A percentile compares a stretch with the other conserved stretches of the same genome.
These are phyloP conservation scores for Nymphalis c-album DNA, from an alignment of 2,888 invertebrate genomes.

Conservation along the genomic window DNA sequence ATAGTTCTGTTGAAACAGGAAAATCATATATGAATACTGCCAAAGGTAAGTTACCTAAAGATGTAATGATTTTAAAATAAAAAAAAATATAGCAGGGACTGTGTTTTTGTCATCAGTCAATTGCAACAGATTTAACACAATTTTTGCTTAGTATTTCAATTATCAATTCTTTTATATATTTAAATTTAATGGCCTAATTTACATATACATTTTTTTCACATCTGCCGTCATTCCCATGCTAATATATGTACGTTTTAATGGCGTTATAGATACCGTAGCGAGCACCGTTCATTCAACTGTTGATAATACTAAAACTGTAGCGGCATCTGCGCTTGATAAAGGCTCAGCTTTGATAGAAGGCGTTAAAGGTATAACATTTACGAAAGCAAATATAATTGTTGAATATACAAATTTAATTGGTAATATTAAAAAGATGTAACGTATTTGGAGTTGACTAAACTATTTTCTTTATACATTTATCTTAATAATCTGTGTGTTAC, in stretches of 20 bases:
- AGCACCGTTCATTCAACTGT: slow-evolving; percentile 55
- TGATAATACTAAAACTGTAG: slow-evolving; percentile 60
- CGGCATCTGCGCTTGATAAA: slow-evolving; percentile 55
- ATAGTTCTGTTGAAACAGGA: slow-evolving; percentile 56
- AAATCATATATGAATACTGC: slow-evolving; percentile 51
- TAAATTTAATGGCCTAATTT: neutral
- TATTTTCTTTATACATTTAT: too few species aligned
- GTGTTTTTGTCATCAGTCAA: too few species aligned
- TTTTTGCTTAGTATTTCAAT: too few species aligned
- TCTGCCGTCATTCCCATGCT: neutral
- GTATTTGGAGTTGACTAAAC: too few species aligned
- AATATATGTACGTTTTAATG: slow-evolving; percentile 9
- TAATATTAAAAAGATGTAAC: too few species aligned
- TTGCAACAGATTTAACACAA: too few species aligned
- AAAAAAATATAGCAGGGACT: too few species aligned
- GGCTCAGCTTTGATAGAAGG: slow-evolving; percentile 49
- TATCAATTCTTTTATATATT: too few species aligned
- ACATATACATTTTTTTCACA: neutral
- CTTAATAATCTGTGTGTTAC: too few species aligned
- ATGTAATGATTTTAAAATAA: too few species aligned
- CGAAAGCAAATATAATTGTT: neutral
- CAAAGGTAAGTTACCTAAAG: slow-evolving; percentile 39
- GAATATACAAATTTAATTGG: neutral
- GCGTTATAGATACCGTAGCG: slow-evolving; percentile 50
- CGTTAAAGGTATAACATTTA: slow-evolving; percentile 54